Evolutionary conservation across 1,140 invertebrate species (phyloP).

Genomic region (Pachyrhynchus sulphureomaculatus): DNA sequence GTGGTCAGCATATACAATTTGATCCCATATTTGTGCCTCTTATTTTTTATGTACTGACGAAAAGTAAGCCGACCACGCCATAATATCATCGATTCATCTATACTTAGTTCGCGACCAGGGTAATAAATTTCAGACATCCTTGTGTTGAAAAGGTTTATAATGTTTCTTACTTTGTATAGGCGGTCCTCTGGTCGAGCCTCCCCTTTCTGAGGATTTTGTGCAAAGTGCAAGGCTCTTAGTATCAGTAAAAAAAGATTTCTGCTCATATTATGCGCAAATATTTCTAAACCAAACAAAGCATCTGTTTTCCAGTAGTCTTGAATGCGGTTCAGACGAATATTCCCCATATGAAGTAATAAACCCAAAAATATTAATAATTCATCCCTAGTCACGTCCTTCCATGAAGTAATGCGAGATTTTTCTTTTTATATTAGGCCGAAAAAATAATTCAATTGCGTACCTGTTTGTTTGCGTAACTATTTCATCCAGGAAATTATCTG

Average conservation of each 20-base stretch:
- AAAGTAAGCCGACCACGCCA: background rate
- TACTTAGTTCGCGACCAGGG: slow-evolving; percentile 42
- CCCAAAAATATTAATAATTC: slow-evolving; percentile 35
- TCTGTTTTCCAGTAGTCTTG: slow-evolving; percentile 38
- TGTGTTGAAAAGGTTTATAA: slow-evolving; percentile 24
- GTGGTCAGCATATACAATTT: background rate
- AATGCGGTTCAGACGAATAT: slow-evolving; percentile 28
- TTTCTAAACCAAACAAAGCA: slow-evolving; percentile 26
- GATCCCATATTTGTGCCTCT: background rate
- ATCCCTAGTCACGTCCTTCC: background rate
- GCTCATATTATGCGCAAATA: slow-evolving; percentile 32
- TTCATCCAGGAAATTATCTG: too few relatives aligned
- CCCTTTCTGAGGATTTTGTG: slow-evolving; percentile 1
- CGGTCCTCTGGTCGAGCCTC: slow-evolving; percentile 4
- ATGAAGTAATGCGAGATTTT: too few relatives aligned
- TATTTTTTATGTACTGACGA: background rate
- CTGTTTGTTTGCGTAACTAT: too few relatives aligned
- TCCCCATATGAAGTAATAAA: slow-evolving; percentile 28
- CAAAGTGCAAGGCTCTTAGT: slow-evolving; percentile 33
- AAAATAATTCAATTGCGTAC: too few relatives aligned
- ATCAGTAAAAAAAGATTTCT: slow-evolving; percentile 37
- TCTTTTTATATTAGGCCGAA: too few relatives aligned
- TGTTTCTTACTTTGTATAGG: slow-evolving; percentile 21
- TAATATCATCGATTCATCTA: slow-evolving; percentile 35
- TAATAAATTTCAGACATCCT: slow-evolving; percentile 34